These are phyloP conservation scores for Orchesella cincta DNA, from an alignment of 1,140 invertebrate genomes.

Conservation along the genomic window DNA sequence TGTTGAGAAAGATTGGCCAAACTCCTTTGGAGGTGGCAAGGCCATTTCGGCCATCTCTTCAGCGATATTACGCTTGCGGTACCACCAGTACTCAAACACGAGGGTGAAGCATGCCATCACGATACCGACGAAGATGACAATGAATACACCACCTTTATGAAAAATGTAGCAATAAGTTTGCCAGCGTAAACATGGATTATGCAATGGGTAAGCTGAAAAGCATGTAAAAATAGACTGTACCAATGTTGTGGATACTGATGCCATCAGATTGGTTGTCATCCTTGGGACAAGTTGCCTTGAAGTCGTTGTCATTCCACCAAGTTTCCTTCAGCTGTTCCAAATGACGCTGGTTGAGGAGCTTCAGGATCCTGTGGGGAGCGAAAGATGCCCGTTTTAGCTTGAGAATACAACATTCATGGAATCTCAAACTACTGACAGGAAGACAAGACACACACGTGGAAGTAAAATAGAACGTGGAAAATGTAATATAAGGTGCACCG, in stretches of 20 bases:
- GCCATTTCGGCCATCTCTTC: constrained; percentile 52
- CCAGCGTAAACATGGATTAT: not conserved
- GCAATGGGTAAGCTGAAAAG: not conserved
- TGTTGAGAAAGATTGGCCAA: constrained; percentile 33
- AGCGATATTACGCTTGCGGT: constrained; percentile 57
- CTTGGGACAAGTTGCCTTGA: constrained; percentile 75
- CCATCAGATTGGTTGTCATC: constrained; percentile 90
- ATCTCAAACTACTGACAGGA: no score
- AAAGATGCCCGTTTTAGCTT: no score
- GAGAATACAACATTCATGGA: no score
- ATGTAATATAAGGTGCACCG: not conserved
- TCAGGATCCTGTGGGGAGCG: constrained; percentile 80
- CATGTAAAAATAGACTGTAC: constrained; percentile 52
- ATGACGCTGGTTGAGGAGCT: constrained; percentile 85
- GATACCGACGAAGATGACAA: constrained; percentile 92
- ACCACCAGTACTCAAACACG: constrained; percentile 94
- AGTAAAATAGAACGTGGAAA: not conserved
- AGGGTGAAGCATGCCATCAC: constrained; percentile 86
- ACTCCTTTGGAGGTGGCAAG: constrained; percentile 48
- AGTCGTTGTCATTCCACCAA: constrained; percentile 91
- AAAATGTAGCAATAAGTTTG: constrained; percentile 13
- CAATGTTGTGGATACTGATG: constrained; percentile 95
- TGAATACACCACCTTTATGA: constrained; percentile 83
- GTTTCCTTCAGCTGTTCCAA: constrained; percentile 90
- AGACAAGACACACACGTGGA: not conserved